Evolutionary conservation across 2,797 vertebrate genomes (phyloP).

Genomic region (Mycteria americana): DNA sequence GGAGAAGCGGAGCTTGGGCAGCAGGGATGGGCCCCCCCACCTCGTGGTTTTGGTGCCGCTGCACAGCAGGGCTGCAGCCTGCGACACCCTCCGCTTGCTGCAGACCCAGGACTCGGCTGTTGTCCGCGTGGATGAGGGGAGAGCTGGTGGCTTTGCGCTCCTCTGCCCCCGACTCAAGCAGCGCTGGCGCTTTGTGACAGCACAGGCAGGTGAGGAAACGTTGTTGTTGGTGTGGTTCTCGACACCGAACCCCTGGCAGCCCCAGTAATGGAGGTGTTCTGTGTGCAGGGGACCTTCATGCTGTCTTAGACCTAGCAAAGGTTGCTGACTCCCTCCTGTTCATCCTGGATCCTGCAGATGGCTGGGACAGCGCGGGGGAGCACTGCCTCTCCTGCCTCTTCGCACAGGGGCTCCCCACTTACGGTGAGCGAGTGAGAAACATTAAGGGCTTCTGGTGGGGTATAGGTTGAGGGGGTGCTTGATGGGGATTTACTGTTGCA

Average conservation of each 20-base stretch:
- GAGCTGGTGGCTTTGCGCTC: conserved; percentile 80
- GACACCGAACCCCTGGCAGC: neutral
- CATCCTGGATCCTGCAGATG: conserved; percentile 85
- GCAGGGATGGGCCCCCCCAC: conserved; percentile 90
- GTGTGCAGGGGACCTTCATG: conserved; percentile 84
- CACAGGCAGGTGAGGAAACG: conserved; percentile 76
- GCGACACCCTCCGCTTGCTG: conserved; percentile 73
- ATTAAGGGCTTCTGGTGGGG: neutral
- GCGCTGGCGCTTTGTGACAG: conserved; percentile 86
- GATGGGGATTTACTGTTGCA: neutral
- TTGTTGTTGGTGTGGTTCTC: rapidly evolving
- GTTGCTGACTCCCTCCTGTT: conserved; percentile 92
- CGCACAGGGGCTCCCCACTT: conserved; percentile 91
- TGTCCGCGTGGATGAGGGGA: conserved; percentile 67
- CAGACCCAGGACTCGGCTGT: conserved; percentile 71
- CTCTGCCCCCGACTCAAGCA: conserved; percentile 88
- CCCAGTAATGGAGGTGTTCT: neutral
- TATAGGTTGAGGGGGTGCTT: rapidly evolving
- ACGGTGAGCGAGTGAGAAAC: conserved; percentile 77
- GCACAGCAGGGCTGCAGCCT: conserved; percentile 73
- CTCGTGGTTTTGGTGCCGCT: conserved; percentile 86
- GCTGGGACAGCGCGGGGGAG: conserved; percentile 91
- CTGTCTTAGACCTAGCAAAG: conserved; percentile 90
- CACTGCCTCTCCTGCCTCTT: conserved; percentile 95
- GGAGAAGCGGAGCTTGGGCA: conserved; percentile 90